Percentiles rank a stretch among this genome's conserved stretches.
phyloP scores from a whole-genome alignment of 2,797 vertebrate species.

The Microhierax caerulescens region DNA sequence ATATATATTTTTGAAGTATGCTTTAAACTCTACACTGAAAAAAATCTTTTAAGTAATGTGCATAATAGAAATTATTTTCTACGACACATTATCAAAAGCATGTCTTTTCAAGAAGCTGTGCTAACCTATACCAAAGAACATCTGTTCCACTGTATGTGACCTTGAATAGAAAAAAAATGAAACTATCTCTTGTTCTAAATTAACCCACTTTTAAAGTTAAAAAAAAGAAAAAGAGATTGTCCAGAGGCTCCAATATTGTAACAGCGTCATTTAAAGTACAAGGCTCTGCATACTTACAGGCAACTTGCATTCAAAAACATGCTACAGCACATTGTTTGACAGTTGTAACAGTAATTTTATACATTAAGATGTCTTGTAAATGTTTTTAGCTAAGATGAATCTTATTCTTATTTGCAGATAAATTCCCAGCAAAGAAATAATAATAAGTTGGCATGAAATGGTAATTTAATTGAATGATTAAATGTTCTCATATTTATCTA shows the following conservation, averaged over 20 bases:
- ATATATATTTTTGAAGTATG: background rate
- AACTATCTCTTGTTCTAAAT: background rate
- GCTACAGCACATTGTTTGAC: background rate
- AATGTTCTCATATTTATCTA: background rate
- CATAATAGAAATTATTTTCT: background rate
- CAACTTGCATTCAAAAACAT: background rate
- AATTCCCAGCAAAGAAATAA: background rate
- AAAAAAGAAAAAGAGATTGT: background rate
- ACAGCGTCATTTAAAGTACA: background rate
- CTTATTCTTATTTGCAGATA: background rate
- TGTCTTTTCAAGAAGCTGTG: background rate
- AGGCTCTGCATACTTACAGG: background rate
- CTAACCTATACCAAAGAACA: background rate
- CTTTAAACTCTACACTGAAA: background rate
- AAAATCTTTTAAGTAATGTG: background rate
- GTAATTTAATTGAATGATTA: background rate
- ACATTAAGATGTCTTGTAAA: background rate
- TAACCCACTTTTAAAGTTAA: background rate
- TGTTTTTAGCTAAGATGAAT: background rate
- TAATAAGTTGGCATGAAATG: background rate
- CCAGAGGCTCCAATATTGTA: background rate
- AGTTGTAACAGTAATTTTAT: background rate
- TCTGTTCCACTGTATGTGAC: background rate
- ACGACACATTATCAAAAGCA: background rate
- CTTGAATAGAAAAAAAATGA: background rate